Percentiles rank a stretch among this genome's conserved stretches.
Evolutionary conservation across 2,797 vertebrate genomes (phyloP).

Genomic region (Muraenolepis orangiensis): DNA sequence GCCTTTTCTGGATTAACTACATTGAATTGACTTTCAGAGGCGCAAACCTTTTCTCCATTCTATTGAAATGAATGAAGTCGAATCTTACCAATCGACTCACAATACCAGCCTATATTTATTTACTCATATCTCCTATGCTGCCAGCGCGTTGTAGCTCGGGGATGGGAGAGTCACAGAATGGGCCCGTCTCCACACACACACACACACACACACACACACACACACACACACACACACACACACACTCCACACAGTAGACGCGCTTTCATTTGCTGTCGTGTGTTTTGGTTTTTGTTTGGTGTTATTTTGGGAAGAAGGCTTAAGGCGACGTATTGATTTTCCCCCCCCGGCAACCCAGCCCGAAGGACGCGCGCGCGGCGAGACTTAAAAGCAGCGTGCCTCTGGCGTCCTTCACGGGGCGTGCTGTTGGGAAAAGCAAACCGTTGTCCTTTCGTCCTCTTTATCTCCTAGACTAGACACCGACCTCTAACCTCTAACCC

Average conservation of each 20-base stretch:
- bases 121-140: neutral
- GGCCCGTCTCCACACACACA: conserved; percentile 41
- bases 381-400: conserved; percentile 1
- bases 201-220: too few relatives aligned
- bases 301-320: conserved; percentile 7
- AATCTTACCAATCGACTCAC: too few relatives aligned
- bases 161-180: conserved; percentile 16
- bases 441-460: conserved; percentile 31
- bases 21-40: neutral
- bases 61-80: too few relatives aligned
- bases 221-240: too few relatives aligned
- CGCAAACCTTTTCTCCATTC: too few relatives aligned
- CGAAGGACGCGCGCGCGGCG: conserved; percentile 15
- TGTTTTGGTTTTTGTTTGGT: conserved; percentile 24
- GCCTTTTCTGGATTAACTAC: neutral
- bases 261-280: conserved; percentile 27
- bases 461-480: conserved; percentile 39
- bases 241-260: too few relatives aligned
- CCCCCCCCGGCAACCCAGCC: conserved; percentile 41
- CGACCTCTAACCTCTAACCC: conserved; percentile 61
- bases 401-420: conserved; percentile 20
- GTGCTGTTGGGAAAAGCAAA: conserved; percentile 39
- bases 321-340: conserved; percentile 43
- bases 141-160: neutral
- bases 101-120: neutral